These are phyloP conservation scores for Echeneis naucrates DNA, from an alignment of 2,797 vertebrate genomes.

Conservation along the genomic window DNA sequence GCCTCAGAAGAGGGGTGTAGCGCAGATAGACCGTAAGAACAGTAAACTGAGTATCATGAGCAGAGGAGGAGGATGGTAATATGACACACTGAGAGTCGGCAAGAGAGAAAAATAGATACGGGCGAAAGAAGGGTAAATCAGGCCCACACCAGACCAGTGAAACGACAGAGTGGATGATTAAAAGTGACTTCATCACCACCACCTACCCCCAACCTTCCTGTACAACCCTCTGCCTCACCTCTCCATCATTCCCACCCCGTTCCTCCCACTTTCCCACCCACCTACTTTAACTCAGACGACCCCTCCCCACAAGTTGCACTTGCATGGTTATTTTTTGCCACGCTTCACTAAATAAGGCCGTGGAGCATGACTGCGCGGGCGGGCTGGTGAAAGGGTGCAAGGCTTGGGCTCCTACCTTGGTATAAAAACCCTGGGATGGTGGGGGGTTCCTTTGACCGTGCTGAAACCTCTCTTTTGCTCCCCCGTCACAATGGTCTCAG, in stretches of 20 bases:
- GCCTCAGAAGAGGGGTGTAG: background rate
- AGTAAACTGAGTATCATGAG: slow-evolving; percentile 5
- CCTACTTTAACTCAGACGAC: slow-evolving; percentile 68
- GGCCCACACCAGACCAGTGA: slow-evolving; percentile 79
- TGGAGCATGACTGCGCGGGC: slow-evolving; percentile 81
- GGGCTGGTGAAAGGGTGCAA: slow-evolving; percentile 65
- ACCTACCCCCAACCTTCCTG: slow-evolving; percentile 13
- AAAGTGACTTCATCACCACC: slow-evolving; percentile 67
- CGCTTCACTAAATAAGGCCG: slow-evolving; percentile 98
- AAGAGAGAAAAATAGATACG: slow-evolving; percentile 34
- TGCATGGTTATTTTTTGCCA: slow-evolving; percentile 96
- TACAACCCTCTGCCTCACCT: slow-evolving; percentile 59
- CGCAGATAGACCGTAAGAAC: slow-evolving; percentile 12
- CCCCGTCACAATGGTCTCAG: slow-evolving; percentile 14
- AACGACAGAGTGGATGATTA: slow-evolving; percentile 74
- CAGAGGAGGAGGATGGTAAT: slow-evolving; percentile 15
- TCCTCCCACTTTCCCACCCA: slow-evolving; percentile 44
- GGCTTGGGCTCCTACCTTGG: slow-evolving; percentile 86
- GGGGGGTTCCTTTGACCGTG: slow-evolving; percentile 85
- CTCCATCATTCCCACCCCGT: slow-evolving; percentile 41
- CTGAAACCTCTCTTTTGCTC: slow-evolving; percentile 41
- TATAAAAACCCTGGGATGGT: slow-evolving; percentile 92
- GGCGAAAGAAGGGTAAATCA: slow-evolving; percentile 64
- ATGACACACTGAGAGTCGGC: slow-evolving; percentile 14
- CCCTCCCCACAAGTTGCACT: slow-evolving; percentile 69